Evolutionary conservation across 2,113 vertebrate species (phyloP).

Genomic region (Halcyon senegalensis): DNA sequence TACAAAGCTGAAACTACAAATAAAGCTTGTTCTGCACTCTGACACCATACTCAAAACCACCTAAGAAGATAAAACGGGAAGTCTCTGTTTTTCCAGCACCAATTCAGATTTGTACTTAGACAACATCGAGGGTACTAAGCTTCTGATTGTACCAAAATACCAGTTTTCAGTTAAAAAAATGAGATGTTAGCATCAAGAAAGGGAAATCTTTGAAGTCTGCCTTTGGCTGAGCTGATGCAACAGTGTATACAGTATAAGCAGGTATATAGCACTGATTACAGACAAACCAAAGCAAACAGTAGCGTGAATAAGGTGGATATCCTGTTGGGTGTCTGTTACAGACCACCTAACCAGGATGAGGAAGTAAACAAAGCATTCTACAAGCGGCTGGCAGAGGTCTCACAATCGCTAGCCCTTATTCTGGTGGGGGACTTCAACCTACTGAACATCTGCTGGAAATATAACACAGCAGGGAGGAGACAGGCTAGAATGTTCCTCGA

Average conservation of each 20-base stretch:
- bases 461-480: no score
- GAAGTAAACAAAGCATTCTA: no score
- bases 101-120: neutral
- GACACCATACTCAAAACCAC: neutral
- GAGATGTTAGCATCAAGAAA: neutral
- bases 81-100: neutral
- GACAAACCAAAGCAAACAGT: neutral
- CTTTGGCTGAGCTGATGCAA: neutral
- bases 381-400: no score
- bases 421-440: no score
- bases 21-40: neutral
- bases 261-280: no score
- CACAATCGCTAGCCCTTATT: no score
- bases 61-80: neutral
- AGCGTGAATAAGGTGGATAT: neutral
- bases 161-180: neutral
- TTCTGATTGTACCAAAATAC: neutral
- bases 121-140: neutral
- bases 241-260: neutral
- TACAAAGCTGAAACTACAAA: neutral
- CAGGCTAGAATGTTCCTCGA: no score
- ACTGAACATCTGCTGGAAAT: no score
- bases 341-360: no score
- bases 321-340: no score
- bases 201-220: neutral